phyloP scores from a whole-genome alignment of 2,888 invertebrate species.

The Drosophila greeni region DNA sequence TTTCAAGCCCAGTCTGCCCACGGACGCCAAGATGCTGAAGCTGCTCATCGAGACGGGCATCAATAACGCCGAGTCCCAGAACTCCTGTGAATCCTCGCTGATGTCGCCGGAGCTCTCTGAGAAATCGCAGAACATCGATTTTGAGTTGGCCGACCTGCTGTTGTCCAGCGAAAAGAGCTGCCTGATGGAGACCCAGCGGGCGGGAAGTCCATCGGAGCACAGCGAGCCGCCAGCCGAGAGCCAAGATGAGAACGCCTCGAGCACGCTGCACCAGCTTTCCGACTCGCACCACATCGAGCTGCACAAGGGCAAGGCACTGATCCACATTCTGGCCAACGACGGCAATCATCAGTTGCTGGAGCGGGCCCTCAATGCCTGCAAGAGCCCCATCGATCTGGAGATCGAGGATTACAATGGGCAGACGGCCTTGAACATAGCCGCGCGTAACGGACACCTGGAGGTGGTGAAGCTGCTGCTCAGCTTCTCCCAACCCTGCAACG shows the following conservation, averaged over 20 bases:
- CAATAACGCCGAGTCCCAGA: conserved; percentile 79
- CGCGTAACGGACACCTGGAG: conserved; percentile 86
- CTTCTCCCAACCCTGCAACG: conserved; percentile 76
- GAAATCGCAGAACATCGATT: conserved; percentile 79
- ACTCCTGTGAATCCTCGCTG: conserved; percentile 78
- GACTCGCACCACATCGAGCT: conserved; percentile 79
- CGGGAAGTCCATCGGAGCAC: conserved; percentile 77
- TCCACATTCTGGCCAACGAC: conserved; percentile 87
- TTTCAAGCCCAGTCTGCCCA: conserved; percentile 82
- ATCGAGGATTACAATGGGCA: conserved; percentile 88
- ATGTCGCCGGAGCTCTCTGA: conserved; percentile 79
- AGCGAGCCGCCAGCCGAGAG: conserved; percentile 78
- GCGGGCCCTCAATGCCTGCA: conserved; percentile 83
- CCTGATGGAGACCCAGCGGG: conserved; percentile 76
- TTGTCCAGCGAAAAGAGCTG: conserved; percentile 78
- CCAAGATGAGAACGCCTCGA: conserved; percentile 77
- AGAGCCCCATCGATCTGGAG: conserved; percentile 80
- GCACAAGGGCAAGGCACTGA: conserved; percentile 83
- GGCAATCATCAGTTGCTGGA: conserved; percentile 85
- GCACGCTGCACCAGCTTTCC: conserved; percentile 77
- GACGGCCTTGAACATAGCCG: conserved; percentile 91
- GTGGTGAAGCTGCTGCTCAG: conserved; percentile 83
- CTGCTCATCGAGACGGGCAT: conserved; percentile 88
- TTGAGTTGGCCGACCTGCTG: conserved; percentile 78
- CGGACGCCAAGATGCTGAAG: conserved; percentile 85